phyloP scores from a whole-genome alignment of 2,888 invertebrate genomes.

The Athalia rosae region DNA sequence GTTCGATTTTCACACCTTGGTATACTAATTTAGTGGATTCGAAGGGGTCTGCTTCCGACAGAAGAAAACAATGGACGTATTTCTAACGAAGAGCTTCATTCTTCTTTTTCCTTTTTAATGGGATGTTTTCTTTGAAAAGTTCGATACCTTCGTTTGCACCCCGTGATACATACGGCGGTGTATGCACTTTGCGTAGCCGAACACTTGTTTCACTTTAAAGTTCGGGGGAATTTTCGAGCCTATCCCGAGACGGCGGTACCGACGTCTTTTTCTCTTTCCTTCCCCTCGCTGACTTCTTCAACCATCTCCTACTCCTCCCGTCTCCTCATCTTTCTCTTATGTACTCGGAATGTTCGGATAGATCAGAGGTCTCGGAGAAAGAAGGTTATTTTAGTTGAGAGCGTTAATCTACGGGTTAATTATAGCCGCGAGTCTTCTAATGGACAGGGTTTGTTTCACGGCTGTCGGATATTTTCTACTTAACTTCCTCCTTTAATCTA shows the following conservation, averaged over 20 bases:
- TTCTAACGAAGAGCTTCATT: constrained; percentile 5
- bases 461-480: constrained; percentile 18
- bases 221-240: neutral
- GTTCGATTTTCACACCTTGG: neutral
- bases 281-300: neutral
- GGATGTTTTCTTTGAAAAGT: constrained; percentile 15
- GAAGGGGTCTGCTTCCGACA: too few relatives aligned
- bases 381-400: constrained; percentile 49
- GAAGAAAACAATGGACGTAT: neutral
- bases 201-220: constrained; percentile 27
- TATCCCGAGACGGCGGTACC: neutral
- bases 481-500: too few relatives aligned
- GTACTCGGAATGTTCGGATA: constrained; percentile 29
- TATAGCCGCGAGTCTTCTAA: constrained; percentile 47
- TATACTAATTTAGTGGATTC: too few relatives aligned
- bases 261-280: neutral
- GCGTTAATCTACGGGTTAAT: constrained; percentile 54
- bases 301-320: too few relatives aligned
- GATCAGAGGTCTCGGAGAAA: constrained; percentile 41
- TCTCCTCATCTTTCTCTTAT: too few relatives aligned
- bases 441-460: constrained; percentile 50
- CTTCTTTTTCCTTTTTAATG: constrained; percentile 18
- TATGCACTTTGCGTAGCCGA: neutral
- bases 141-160: constrained; percentile 9
- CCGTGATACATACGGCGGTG: neutral